Conservation (phyloP, 2,888 invertebrate genomes). For the Lasioglossum marginatum region DNA sequence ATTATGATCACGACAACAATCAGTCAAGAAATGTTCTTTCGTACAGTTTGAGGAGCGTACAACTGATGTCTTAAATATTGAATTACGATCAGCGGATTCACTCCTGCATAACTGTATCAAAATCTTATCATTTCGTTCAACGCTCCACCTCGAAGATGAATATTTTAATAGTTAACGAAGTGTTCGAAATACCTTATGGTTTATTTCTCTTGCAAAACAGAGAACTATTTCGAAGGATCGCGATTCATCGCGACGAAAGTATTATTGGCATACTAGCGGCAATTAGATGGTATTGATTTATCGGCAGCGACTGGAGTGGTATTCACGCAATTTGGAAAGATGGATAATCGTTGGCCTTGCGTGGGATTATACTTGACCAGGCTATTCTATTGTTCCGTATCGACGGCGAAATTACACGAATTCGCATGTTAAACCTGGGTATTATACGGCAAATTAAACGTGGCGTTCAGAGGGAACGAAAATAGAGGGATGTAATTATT, state of each 20-base stretch:
- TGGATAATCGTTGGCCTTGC: constrained; percentile 44
- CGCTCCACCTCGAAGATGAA: neutral
- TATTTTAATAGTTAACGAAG: neutral
- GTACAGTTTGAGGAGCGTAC: too few species aligned
- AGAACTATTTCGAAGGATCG: neutral
- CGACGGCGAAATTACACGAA: constrained; percentile 4
- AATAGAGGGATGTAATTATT: constrained; percentile 8
- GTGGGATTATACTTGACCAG: constrained; percentile 24
- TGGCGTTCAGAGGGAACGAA: neutral
- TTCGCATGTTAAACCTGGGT: neutral
- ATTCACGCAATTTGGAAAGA: constrained; percentile 15
- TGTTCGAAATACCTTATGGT: neutral
- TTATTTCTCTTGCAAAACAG: neutral
- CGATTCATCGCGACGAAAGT: constrained; percentile 1
- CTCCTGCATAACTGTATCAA: too few species aligned
- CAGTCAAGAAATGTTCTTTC: too few species aligned
- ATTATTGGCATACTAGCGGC: constrained; percentile 8
- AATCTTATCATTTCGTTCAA: too few species aligned
- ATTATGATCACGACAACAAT: too few species aligned
- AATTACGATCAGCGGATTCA: too few species aligned
- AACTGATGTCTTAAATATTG: too few species aligned
- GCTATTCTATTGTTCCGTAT: constrained; percentile 30
- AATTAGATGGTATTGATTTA: constrained; percentile 40
- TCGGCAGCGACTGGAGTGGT: constrained; percentile 13
- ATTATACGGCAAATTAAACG: constrained; percentile 7